Conservation (phyloP, 2,113 vertebrate genomes). For the Poeciliopsis retropinna region DNA sequence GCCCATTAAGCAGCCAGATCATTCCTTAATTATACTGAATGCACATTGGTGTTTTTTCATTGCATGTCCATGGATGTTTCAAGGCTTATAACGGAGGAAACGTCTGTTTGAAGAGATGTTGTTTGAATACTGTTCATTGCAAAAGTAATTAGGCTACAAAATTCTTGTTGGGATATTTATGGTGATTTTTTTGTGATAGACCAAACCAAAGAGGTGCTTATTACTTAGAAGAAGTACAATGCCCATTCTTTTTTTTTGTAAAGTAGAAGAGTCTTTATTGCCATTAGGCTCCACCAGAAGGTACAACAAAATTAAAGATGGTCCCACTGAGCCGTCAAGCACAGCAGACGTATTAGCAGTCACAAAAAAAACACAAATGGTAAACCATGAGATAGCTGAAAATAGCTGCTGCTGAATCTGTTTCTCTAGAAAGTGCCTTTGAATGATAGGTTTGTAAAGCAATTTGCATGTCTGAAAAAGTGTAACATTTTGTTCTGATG, state of each 20-base stretch:
- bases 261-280: too few species aligned
- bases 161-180: neutral
- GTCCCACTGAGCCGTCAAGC: too few species aligned
- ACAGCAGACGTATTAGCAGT: too few species aligned
- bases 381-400: too few species aligned
- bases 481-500: neutral
- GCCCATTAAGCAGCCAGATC: slow-evolving; percentile 62
- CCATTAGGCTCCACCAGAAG: too few species aligned
- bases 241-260: too few species aligned
- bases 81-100: slow-evolving; percentile 17
- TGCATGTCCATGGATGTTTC: slow-evolving; percentile 13
- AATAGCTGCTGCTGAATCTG: neutral
- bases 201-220: too few species aligned
- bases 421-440: neutral
- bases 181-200: neutral
- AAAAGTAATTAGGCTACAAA: neutral
- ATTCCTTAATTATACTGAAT: slow-evolving; percentile 47
- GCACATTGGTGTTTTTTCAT: slow-evolving; percentile 6
- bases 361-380: neutral
- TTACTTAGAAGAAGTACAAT: too few species aligned
- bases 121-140: neutral
- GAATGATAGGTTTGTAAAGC: too few species aligned
- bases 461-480: too few species aligned
- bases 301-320: too few species aligned
- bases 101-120: neutral